Conservation (phyloP, 2,888 invertebrate species). For the Drosophila anomelani region DNA sequence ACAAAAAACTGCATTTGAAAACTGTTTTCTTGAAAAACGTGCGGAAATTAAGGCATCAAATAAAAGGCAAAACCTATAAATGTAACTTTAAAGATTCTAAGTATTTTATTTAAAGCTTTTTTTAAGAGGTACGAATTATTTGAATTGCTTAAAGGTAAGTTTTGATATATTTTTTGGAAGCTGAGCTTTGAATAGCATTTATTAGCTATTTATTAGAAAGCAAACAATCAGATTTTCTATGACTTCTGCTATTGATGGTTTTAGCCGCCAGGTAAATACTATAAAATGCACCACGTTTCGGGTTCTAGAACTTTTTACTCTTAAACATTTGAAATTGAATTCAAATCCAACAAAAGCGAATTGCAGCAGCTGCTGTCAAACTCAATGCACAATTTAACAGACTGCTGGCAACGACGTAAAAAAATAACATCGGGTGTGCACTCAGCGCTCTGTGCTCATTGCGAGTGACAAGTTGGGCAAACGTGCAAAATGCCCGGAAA, state of each 20-base stretch:
- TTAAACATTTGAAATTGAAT: constrained; percentile 20
- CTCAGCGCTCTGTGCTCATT: constrained; percentile 48
- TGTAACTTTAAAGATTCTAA: constrained; percentile 50
- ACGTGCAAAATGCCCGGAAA: constrained; percentile 64
- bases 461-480: constrained; percentile 64
- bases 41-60: constrained; percentile 67
- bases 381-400: constrained; percentile 43
- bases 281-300: background rate
- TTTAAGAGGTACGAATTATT: background rate
- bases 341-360: constrained; percentile 22
- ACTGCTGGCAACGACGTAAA: constrained; percentile 17
- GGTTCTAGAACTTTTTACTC: background rate
- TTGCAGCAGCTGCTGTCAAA: constrained; percentile 57
- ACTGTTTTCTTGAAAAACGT: constrained; percentile 59
- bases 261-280: background rate
- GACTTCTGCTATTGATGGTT: no score
- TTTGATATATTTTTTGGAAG: background rate
- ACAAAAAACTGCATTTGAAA: constrained; percentile 61
- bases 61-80: constrained; percentile 73
- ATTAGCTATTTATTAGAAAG: background rate
- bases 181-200: background rate
- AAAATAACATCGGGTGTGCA: constrained; percentile 31
- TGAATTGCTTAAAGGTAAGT: background rate
- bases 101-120: background rate
- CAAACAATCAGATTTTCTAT: background rate